phyloP scores from a whole-genome alignment of 2,888 invertebrate genomes.

The Protophormia terraenovae region DNA sequence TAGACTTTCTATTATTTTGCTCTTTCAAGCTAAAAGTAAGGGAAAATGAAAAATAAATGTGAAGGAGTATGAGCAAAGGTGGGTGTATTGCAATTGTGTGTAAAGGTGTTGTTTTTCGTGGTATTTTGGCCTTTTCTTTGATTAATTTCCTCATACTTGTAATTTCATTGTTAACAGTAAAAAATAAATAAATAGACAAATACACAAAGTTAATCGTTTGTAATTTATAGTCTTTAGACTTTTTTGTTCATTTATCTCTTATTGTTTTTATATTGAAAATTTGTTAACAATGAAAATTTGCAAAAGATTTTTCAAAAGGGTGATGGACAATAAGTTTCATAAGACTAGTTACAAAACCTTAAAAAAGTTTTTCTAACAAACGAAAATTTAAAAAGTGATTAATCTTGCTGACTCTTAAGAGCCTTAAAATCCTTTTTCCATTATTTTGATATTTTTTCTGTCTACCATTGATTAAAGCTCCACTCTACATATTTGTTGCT shows the following conservation, averaged over 20 bases:
- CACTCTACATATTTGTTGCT: constrained; percentile 8
- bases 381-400: constrained; percentile 4
- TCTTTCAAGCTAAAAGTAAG: not conserved
- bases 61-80: not conserved
- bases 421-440: not conserved
- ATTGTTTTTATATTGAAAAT: not conserved
- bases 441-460: not conserved
- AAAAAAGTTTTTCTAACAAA: not conserved
- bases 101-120: constrained; percentile 29
- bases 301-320: not conserved
- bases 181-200: not conserved
- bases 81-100: not conserved
- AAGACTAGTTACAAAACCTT: not conserved
- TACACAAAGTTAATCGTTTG: constrained; percentile 48
- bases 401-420: not conserved
- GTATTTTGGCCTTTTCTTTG: constrained; percentile 42
- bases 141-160: constrained; percentile 48
- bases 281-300: not conserved
- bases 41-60: not conserved
- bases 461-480: not conserved
- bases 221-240: constrained; percentile 38
- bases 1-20: not conserved
- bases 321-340: too few relatives aligned
- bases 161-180: not conserved
- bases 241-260: not conserved